Evolutionary conservation across 1,140 invertebrate genomes (phyloP).

Genomic region (Zaprionus taronus): DNA sequence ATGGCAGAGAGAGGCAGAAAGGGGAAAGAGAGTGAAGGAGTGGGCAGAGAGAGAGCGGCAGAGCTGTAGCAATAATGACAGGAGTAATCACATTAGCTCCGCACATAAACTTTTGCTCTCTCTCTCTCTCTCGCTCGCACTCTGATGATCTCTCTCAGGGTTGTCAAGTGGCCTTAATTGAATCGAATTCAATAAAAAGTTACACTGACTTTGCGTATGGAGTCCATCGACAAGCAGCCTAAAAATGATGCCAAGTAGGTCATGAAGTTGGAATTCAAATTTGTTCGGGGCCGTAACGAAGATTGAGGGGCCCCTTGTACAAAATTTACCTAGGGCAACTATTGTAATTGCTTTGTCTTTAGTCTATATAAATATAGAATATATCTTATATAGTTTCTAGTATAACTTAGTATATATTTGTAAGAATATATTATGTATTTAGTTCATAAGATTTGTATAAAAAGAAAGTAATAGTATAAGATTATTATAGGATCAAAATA

Average conservation of each 20-base stretch:
- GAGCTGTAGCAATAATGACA: slow-evolving; percentile 65
- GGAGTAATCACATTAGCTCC: slow-evolving; percentile 80
- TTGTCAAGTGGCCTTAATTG: slow-evolving; percentile 60
- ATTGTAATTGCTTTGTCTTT: no score
- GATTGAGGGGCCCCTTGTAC: no score
- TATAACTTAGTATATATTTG: no score
- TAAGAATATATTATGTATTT: no score
- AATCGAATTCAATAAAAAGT: slow-evolving; percentile 61
- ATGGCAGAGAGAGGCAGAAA: slow-evolving; percentile 37
- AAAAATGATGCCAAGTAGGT: slow-evolving; percentile 13
- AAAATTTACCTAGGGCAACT: no score
- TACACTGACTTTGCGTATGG: slow-evolving; percentile 7
- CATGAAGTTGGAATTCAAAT: neutral
- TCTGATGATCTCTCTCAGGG: slow-evolving; percentile 46
- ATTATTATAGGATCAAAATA: no score
- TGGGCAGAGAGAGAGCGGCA: neutral
- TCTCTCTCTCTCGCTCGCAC: no score
- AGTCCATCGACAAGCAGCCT: slow-evolving; percentile 27
- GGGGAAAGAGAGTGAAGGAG: neutral
- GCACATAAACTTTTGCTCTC: slow-evolving; percentile 61
- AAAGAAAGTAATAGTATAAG: no score
- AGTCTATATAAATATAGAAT: no score
- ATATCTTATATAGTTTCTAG: no score
- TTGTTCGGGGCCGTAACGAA: no score
- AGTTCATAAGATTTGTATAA: no score